Percentiles rank a stretch among this genome's conserved stretches.
Conservation (phyloP, 2,797 vertebrate genomes). For the Benthosema pterotum region DNA sequence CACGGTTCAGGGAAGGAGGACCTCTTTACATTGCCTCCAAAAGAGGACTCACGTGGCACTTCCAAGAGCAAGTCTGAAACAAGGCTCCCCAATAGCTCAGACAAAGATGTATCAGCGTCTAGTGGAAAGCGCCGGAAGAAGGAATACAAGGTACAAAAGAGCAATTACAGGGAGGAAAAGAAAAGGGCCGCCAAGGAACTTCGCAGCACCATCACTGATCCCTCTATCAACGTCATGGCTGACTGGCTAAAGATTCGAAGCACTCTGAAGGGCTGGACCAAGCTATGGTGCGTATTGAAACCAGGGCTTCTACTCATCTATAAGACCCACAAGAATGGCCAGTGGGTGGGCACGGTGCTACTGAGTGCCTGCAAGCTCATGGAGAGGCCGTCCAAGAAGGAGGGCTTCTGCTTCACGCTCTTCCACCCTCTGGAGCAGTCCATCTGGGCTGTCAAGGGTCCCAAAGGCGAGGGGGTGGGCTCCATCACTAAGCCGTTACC, state of each 20-base stretch:
- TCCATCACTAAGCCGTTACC: constrained; percentile 98
- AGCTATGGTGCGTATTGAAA: constrained; percentile 98
- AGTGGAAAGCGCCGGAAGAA: constrained; percentile 98
- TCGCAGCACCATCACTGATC: constrained; percentile 97
- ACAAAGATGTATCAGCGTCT: constrained; percentile 90
- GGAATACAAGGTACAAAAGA: constrained; percentile 99
- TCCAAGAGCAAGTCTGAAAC: constrained; percentile 99
- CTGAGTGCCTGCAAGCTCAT: constrained; percentile 98
- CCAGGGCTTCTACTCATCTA: constrained; percentile 97
- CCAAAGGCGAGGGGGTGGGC: constrained; percentile 96
- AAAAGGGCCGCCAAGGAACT: constrained; percentile 97
- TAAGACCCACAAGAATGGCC: constrained; percentile 96
- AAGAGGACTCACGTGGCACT: constrained; percentile 92
- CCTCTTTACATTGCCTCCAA: constrained; percentile 81
- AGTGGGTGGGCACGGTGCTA: constrained; percentile 98
- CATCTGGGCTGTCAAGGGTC: constrained; percentile 99
- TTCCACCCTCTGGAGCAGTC: constrained; percentile 98
- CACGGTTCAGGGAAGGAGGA: constrained; percentile 93
- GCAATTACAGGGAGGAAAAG: constrained; percentile 98
- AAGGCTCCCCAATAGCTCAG: constrained; percentile 98
- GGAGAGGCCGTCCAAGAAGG: constrained; percentile 97
- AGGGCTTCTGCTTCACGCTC: constrained; percentile 99
- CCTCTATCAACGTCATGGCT: constrained; percentile 97
- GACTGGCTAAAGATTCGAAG: constrained; percentile 99
- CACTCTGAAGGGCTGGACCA: constrained; percentile 98